Percentiles rank a stretch among this genome's conserved stretches.
phyloP scores from a whole-genome alignment of 2,113 vertebrate genomes.

The Petroica traversi region DNA sequence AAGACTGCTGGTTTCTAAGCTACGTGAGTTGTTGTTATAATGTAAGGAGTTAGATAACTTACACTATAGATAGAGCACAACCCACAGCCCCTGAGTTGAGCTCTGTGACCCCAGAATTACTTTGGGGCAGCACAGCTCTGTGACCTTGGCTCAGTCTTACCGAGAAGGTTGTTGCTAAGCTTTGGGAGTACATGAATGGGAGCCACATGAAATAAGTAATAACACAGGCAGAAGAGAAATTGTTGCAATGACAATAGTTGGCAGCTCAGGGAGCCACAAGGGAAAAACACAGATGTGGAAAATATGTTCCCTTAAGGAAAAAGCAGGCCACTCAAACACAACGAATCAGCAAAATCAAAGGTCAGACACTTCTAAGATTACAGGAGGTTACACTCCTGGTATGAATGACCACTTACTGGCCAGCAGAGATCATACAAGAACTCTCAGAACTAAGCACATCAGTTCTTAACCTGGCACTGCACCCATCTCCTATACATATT shows the following conservation, averaged over 20 bases:
- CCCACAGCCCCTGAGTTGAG: not conserved
- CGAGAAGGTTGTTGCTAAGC: not conserved
- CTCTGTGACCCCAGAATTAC: not conserved
- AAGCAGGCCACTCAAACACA: accelerated
- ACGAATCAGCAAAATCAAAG: not conserved
- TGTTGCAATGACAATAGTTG: not conserved
- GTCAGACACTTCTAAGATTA: not conserved
- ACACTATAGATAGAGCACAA: not conserved
- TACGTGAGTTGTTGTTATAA: not conserved
- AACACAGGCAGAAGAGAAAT: not conserved
- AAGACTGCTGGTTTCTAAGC: not conserved
- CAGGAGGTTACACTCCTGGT: not conserved
- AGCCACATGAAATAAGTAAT: not conserved
- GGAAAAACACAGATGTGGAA: not conserved
- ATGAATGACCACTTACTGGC: not conserved
- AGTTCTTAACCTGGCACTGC: not conserved
- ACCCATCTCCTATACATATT: accelerated
- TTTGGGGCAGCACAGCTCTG: not conserved
- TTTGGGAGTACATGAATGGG: not conserved
- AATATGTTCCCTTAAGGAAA: not conserved
- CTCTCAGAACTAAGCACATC: not conserved
- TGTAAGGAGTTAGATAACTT: not conserved
- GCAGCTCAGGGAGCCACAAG: not conserved
- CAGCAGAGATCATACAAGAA: not conserved
- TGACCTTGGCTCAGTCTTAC: not conserved